A percentile compares a stretch with the other conserved stretches of the same genome.
phyloP scores from a whole-genome alignment of 2,888 invertebrate species.

The Metacarcinus magister region DNA sequence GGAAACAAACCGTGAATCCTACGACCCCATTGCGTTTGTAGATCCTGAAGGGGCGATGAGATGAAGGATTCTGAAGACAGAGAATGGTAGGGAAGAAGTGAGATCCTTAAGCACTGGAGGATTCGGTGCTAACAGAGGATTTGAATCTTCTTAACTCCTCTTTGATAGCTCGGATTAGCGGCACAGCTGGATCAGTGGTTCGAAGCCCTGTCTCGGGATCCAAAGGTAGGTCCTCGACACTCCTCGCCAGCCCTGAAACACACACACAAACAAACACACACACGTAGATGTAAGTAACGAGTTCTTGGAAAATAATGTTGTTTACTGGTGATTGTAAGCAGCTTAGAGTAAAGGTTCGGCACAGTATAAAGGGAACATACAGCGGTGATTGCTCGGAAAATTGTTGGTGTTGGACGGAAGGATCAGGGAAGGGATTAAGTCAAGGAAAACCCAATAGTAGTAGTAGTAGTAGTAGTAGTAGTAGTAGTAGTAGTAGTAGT shows the following conservation, averaged over 20 bases:
- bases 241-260: background rate
- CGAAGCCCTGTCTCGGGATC: constrained; percentile 83
- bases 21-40: background rate
- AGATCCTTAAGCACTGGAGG: constrained; percentile 64
- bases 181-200: constrained; percentile 90
- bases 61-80: no score
- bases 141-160: constrained; percentile 87
- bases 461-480: background rate
- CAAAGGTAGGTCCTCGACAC: constrained; percentile 80
- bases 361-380: background rate
- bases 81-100: background rate
- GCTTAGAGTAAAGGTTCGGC: background rate
- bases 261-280: background rate
- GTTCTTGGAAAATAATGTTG: background rate
- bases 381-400: background rate
- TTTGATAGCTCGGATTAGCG: constrained; percentile 93
- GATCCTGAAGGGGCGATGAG: background rate
- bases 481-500: background rate
- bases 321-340: background rate
- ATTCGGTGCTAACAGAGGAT: constrained; percentile 85
- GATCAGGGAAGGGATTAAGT: background rate
- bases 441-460: background rate
- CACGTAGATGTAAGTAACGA: no score
- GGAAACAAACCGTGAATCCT: background rate
- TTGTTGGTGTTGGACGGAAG: background rate